Conservation (phyloP, 2,113 vertebrate species). For the Cryptotis parvus region DNA sequence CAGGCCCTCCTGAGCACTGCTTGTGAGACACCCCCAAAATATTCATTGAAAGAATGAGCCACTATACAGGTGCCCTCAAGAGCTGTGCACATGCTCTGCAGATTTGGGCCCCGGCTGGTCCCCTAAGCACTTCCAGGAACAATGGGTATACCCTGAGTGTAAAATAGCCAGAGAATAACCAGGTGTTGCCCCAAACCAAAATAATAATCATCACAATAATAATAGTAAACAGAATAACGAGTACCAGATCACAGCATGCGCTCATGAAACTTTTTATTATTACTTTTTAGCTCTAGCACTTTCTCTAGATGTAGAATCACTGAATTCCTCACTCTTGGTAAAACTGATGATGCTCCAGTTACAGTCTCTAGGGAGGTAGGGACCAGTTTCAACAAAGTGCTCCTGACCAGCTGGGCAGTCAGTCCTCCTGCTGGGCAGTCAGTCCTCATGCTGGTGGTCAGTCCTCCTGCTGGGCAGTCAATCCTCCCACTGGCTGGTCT, state of each 20-base stretch:
- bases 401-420: neutral
- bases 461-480: neutral
- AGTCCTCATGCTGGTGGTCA: no score
- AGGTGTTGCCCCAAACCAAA: no score
- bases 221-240: neutral
- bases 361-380: neutral
- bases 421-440: neutral
- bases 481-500: neutral
- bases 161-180: no score
- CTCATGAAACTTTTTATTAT: neutral
- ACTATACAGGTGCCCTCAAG: no score
- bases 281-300: neutral
- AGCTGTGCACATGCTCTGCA: no score
- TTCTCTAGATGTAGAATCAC: slow-evolving; percentile 13
- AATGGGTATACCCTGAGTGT: no score
- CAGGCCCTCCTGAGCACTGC: no score
- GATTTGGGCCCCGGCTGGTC: no score
- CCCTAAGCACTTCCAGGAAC: no score
- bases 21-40: no score
- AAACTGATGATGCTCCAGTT: slow-evolving; percentile 1
- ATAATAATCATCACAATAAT: no score
- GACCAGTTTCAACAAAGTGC: neutral
- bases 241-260: neutral
- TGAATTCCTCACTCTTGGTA: neutral
- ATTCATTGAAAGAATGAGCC: no score